phyloP scores from a whole-genome alignment of 2,797 vertebrate genomes.

The Pseudotriccus pelzelni region DNA sequence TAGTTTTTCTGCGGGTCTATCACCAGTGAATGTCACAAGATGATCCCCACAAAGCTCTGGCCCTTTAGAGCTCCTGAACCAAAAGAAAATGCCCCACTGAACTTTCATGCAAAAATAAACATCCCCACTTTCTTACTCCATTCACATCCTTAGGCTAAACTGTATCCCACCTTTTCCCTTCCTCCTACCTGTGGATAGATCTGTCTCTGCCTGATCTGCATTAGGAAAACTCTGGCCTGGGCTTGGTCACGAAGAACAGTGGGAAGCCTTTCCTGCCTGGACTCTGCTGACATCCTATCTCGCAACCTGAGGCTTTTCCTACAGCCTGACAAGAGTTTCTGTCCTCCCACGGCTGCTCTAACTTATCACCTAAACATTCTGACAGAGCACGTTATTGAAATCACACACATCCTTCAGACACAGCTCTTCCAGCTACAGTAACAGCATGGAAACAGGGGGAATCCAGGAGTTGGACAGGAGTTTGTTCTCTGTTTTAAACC shows the following conservation, averaged over 20 bases:
- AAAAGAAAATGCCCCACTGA: not conserved
- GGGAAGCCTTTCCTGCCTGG: slow-evolving; percentile 80
- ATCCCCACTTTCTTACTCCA: not conserved
- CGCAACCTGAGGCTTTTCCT: slow-evolving; percentile 75
- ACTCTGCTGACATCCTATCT: slow-evolving; percentile 77
- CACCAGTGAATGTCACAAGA: not conserved
- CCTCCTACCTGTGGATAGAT: slow-evolving; percentile 76
- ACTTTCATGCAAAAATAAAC: not conserved
- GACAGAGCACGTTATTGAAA: slow-evolving; percentile 75
- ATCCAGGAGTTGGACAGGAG: not conserved
- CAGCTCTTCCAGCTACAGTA: slow-evolving; percentile 46
- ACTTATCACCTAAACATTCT: slow-evolving; percentile 81
- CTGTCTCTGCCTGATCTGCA: slow-evolving; percentile 79
- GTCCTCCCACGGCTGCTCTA: slow-evolving; percentile 81
- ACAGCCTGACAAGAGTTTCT: slow-evolving; percentile 72
- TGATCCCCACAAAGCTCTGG: slow-evolving; percentile 32
- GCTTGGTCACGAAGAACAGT: slow-evolving; percentile 70
- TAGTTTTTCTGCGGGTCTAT: not conserved
- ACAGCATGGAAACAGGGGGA: not conserved
- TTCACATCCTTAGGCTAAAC: slow-evolving; percentile 66
- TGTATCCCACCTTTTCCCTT: slow-evolving; percentile 73
- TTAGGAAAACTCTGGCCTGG: slow-evolving; percentile 77
- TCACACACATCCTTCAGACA: slow-evolving; percentile 60
- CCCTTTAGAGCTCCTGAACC: not conserved
- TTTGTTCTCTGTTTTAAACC: not conserved